Evolutionary conservation across 2,797 vertebrate genomes (phyloP).

Genomic region (Glyptemys insculpta): DNA sequence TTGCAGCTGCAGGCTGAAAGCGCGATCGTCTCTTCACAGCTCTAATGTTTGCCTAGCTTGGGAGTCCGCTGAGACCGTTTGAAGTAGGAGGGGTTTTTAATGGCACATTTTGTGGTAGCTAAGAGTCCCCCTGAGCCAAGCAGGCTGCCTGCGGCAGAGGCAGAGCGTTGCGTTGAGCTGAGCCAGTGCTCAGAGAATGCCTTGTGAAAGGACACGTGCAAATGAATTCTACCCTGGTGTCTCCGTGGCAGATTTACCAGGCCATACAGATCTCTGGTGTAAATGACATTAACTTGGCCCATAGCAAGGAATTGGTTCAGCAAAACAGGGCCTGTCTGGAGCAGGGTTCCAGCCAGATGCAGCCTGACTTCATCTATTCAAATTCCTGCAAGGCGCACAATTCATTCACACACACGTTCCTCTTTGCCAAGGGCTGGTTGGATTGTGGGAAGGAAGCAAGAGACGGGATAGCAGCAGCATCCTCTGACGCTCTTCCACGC

Average conservation of each 20-base stretch:
- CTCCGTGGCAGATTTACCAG: constrained; percentile 40
- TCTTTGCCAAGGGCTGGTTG: not conserved
- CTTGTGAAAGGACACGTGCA: not conserved
- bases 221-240: not conserved
- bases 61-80: constrained; percentile 47
- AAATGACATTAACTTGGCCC: constrained; percentile 58
- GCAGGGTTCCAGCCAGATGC: not conserved
- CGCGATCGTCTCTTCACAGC: not conserved
- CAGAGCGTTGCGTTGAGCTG: not conserved
- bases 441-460: rapidly evolving
- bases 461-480: not conserved
- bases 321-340: constrained; percentile 28
- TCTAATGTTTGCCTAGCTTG: not conserved
- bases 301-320: not conserved
- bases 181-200: not conserved
- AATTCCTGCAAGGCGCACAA: rapidly evolving
- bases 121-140: constrained; percentile 58
- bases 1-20: constrained; percentile 51
- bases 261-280: not conserved
- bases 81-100: constrained; percentile 61
- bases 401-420: rapidly evolving
- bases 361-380: constrained; percentile 5
- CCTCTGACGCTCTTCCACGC: rapidly evolving
- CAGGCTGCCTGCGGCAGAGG: not conserved
- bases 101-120: constrained; percentile 57